Evolutionary conservation across 2,888 invertebrate species (phyloP).

Genomic region (Limenitis arthemis): DNA sequence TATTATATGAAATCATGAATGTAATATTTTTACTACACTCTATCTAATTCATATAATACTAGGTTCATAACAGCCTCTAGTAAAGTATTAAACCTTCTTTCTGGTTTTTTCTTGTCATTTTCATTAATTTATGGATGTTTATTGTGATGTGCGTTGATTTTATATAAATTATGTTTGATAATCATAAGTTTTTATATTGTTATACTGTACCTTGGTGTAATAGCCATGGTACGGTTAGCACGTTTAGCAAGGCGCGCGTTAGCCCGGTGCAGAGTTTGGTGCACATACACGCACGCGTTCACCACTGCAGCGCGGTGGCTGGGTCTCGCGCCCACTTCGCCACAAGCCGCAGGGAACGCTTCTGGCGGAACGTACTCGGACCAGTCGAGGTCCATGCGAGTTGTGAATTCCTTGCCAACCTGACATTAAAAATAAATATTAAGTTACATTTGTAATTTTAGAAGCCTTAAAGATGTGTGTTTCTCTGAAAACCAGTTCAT

Average conservation of each 20-base stretch:
- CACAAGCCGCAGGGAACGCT: slow-evolving; percentile 91
- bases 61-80: no score
- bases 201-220: slow-evolving; percentile 86
- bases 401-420: slow-evolving; percentile 97
- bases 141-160: no score
- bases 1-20: no score
- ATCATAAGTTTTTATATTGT: slow-evolving; percentile 36
- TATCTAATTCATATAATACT: no score
- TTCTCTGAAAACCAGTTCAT: no score
- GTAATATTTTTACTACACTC: no score
- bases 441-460: not conserved
- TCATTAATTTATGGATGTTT: no score
- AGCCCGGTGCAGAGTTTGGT: slow-evolving; percentile 96
- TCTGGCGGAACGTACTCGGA: slow-evolving; percentile 90
- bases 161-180: not conserved
- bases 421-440: slow-evolving; percentile 28
- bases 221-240: slow-evolving; percentile 96
- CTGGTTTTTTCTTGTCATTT: no score
- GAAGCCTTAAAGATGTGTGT: not conserved
- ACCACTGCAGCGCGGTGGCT: slow-evolving; percentile 96
- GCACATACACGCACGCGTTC: slow-evolving; percentile 98
- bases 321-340: slow-evolving; percentile 80
- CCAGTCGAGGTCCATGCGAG: slow-evolving; percentile 93
- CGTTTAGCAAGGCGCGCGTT: slow-evolving; percentile 92
- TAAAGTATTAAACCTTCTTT: no score